These are phyloP conservation scores for Papilio dardanus DNA, from an alignment of 1,140 invertebrate genomes.

Conservation along the genomic window DNA sequence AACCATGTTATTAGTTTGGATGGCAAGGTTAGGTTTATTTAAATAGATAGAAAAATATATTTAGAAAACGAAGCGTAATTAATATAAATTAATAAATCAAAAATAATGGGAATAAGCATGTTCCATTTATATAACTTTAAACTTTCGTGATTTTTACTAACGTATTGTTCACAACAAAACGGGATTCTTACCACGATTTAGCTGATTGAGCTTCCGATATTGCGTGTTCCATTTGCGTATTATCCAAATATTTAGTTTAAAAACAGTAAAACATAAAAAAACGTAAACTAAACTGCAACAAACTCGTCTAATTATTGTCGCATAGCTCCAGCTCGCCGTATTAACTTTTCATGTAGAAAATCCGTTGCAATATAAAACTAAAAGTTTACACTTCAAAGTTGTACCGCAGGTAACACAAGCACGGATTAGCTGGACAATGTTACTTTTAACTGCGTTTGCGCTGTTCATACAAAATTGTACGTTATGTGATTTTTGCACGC, in stretches of 20 bases:
- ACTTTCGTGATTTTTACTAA: too few relatives aligned
- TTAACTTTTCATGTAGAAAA: conserved; percentile 3
- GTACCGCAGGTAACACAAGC: background rate
- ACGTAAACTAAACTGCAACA: background rate
- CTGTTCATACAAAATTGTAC: background rate
- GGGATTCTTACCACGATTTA: too few relatives aligned
- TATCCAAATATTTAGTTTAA: too few relatives aligned
- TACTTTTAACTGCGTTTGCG: background rate
- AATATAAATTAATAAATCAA: too few relatives aligned
- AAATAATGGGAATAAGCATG: too few relatives aligned
- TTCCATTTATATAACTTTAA: too few relatives aligned
- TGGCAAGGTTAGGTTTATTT: too few relatives aligned
- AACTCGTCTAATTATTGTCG: background rate
- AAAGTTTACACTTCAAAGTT: conserved; percentile 7
- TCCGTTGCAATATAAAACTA: conserved; percentile 7
- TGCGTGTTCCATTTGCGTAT: too few relatives aligned
- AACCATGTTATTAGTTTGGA: background rate
- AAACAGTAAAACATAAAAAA: background rate
- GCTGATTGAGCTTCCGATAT: too few relatives aligned
- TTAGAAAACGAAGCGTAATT: too few relatives aligned
- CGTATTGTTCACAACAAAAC: too few relatives aligned
- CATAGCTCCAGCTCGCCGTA: background rate
- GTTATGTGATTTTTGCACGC: background rate
- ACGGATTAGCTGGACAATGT: conserved; percentile 6
- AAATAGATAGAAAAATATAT: too few relatives aligned